Evolutionary conservation across 2,888 invertebrate genomes (phyloP), one percentile per base, ranked within the genome.

Genomic region (Geotrupes spiniger): DNA sequence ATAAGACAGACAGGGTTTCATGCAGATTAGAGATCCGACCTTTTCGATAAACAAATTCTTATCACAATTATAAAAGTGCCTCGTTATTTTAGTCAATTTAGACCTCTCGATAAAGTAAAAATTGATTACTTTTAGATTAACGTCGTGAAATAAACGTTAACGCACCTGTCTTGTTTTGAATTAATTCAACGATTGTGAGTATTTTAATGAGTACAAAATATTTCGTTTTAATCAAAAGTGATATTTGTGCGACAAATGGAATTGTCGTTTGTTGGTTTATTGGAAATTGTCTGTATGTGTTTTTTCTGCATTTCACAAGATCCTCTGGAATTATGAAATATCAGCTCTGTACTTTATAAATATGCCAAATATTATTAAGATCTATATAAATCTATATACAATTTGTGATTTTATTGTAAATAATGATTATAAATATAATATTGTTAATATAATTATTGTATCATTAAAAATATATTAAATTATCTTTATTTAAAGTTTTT

Each of bases 1-100:
- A 54, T 49, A 42, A 46, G 41, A 54, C 51, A 53, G 53, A 51
- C 51, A 53, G 53, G 53, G 53, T 53, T 53, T 51, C 39, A 45
- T 48, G 51, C 46, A 48, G 15, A 45, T 51, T 53, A 51, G 43
- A 51, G 46, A 29, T 41, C 39, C 36, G 43, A 46, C 36, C 45
- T 48, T 42, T 39, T 42, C 46, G 42, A 41, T 29, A 41, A 37
- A 45, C 48, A 36, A 21, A 21, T 21, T 21, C 6, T 51, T 45
- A 46, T 43, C 46, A 43, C 43, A 43, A 36, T 43, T 43, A 43
- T 43, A 38, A 21, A 53, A 53, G 53, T 53, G 53, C 53, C 53
- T 54, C 46, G 16, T 46, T 46, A 40, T 36, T 46, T 39, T 46
- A 46, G 46, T 27, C 46, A 40, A 33, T 33, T 27, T 40, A 46